Conservation (phyloP, 2,113 vertebrate species). For the Chloropsis cyanopogon region DNA sequence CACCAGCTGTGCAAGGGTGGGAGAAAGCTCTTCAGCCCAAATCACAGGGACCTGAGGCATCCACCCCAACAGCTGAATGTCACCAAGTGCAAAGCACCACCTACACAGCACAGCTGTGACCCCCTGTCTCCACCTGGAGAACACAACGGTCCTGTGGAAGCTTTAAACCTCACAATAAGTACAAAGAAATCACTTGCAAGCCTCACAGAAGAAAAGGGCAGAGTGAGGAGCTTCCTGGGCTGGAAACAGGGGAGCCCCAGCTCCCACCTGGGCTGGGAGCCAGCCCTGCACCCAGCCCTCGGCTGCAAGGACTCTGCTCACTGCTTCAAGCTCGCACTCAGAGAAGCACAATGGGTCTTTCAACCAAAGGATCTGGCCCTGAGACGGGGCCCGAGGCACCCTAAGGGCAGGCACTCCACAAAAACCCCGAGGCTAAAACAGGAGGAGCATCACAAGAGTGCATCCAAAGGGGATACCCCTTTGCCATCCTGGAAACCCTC, state of each 20-base stretch:
- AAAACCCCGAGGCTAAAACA: not conserved
- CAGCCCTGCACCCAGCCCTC: not conserved
- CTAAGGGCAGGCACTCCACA: not conserved
- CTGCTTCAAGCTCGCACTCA: rapidly evolving
- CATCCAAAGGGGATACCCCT: not conserved
- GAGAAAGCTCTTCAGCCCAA: not conserved
- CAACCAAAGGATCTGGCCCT: not conserved
- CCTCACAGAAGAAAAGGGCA: not conserved
- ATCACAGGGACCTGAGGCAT: not conserved
- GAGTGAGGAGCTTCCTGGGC: not conserved
- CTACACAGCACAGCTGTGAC: not conserved
- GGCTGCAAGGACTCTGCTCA: rapidly evolving
- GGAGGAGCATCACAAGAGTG: not conserved
- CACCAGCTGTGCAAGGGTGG: not conserved
- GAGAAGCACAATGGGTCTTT: not conserved
- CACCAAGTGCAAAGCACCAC: not conserved
- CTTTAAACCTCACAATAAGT: not conserved
- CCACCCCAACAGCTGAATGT: not conserved
- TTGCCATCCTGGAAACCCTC: not conserved
- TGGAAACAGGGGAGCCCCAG: not conserved
- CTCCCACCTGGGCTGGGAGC: not conserved
- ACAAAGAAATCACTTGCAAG: not conserved
- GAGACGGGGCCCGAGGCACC: not conserved
- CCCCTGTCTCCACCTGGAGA: not conserved
- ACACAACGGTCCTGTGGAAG: not conserved